Base-by-base conservation (phyloP, 2,113 vertebrate genomes). In the Kryptolebias marmoratus region DNA sequence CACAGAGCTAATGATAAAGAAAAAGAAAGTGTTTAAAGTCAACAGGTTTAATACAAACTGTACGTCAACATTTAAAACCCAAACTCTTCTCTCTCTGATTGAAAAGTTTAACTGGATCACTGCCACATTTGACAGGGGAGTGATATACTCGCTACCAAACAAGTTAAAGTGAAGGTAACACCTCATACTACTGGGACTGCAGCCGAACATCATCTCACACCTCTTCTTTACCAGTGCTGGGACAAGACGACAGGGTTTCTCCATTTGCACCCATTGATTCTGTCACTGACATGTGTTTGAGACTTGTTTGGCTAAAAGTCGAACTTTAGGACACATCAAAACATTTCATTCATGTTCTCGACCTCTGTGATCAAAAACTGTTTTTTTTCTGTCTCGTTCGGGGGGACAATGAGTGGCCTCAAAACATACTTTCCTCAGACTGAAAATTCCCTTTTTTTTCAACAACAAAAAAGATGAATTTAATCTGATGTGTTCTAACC, bases 261-360 rank as follows among this genome's bases (percentile, higher is more conserved):
- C 92, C 93, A 94, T 94, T 94, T 93, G 86, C 86, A 82, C 82
- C 64, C 81, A 94, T 91, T 89, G 91, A 94, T 93, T 92, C 89
- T 85, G 79, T 84, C 84, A 56, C 59, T 30, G 86, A 93, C 89
- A 91, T 81, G 81, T 92, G 92, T 93, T 88, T 82, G 71, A 79
- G 68, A 77, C 85, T 85, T 90, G 91, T 89, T 91, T 88, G 80
- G 89, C 85, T 89, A 91, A 92, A 92, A 93, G 85, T 90, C 86
- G 56, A 87, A 80, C 69, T 90, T 87, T 89, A 77, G 77, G 80
- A 86, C 83, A 89, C 77, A 59, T 73, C 68, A 77, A 74, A 80
- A 52, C 66, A 72, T 88, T 85, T 75, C 81, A 70, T 80, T 83
- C 77, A 77, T 89, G 87, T 80, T 89, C 80, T 86, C 80, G 18